These are phyloP conservation scores for Indri indri DNA, from an alignment of 2,113 vertebrate genomes.

Conservation along the genomic window DNA sequence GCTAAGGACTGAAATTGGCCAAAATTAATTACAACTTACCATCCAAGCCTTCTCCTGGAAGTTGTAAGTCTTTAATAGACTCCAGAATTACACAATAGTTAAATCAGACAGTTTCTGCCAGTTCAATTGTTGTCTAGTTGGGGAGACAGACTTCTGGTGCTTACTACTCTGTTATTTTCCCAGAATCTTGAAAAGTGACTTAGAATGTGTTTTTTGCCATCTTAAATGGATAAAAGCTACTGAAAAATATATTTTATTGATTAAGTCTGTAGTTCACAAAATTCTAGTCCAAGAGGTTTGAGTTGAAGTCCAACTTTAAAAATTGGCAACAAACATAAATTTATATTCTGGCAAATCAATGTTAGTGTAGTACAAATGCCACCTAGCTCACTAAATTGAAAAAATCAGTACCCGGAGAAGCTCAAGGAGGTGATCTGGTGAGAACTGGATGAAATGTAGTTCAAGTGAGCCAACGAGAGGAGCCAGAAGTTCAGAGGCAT, in stretches of 20 bases:
- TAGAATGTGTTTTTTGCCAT: neutral
- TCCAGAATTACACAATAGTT: neutral
- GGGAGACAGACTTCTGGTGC: neutral
- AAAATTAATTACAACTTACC: neutral
- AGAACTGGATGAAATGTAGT: neutral
- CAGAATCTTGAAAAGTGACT: neutral
- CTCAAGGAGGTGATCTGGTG: neutral
- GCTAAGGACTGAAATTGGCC: neutral
- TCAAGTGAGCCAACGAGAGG: neutral
- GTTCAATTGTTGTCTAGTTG: neutral
- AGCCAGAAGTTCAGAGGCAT: neutral
- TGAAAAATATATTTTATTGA: neutral
- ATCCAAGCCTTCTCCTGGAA: neutral
- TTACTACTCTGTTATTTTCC: neutral
- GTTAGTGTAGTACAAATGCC: neutral
- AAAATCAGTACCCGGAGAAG: neutral
- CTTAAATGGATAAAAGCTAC: neutral
- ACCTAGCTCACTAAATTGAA: neutral
- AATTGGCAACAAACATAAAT: neutral
- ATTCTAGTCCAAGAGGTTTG: neutral
- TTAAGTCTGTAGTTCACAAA: neutral
- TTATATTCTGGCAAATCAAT: neutral
- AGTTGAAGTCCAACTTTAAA: neutral
- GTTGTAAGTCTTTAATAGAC: neutral
- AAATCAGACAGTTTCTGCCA: neutral